Percentiles rank a stretch among this genome's conserved stretches.
phyloP scores from a whole-genome alignment of 2,797 vertebrate species.

The Rhyacichthys aspro region DNA sequence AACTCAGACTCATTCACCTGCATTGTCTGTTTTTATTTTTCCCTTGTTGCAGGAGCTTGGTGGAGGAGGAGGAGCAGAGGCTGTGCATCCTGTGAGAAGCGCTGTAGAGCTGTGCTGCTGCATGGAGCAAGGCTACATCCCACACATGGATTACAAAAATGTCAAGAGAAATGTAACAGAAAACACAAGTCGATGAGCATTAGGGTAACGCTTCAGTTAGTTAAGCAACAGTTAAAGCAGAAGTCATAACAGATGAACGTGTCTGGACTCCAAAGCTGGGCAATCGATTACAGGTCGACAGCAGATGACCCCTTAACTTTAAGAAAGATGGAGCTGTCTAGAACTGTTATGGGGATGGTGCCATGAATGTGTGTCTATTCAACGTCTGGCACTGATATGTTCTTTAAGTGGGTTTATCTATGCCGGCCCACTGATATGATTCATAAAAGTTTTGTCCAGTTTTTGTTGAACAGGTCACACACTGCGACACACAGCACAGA shows the following conservation, averaged over 20 bases:
- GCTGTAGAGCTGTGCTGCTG: not conserved
- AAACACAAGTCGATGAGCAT: conserved; percentile 39
- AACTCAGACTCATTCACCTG: conserved; percentile 1
- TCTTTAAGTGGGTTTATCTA: conserved; percentile 62
- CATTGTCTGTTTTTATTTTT: conserved; percentile 13
- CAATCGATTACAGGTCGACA: conserved; percentile 73
- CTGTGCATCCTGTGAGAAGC: conserved; percentile 66
- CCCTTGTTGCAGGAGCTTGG: conserved; percentile 71
- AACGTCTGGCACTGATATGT: conserved; percentile 57
- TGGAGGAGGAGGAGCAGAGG: conserved; percentile 77
- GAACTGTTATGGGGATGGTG: conserved; percentile 23
- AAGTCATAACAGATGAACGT: conserved; percentile 71
- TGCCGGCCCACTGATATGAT: conserved; percentile 41
- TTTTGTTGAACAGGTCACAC: conserved; percentile 38
- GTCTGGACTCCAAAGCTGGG: conserved; percentile 60
- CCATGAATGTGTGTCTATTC: conserved; percentile 43
- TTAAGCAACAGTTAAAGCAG: conserved; percentile 50
- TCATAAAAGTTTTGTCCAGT: conserved; percentile 50
- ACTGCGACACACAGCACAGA: conserved; percentile 21
- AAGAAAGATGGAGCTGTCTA: conserved; percentile 65
- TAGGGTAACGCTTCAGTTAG: conserved; percentile 44
- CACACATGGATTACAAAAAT: conserved; percentile 44
- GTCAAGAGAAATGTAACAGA: conserved; percentile 29
- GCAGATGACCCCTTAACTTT: conserved; percentile 67
- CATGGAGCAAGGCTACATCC: conserved; percentile 12